A percentile compares a stretch with the other conserved stretches of the same genome.
phyloP scores from a whole-genome alignment of 2,113 vertebrate genomes.

The Nesoenas mayeri region DNA sequence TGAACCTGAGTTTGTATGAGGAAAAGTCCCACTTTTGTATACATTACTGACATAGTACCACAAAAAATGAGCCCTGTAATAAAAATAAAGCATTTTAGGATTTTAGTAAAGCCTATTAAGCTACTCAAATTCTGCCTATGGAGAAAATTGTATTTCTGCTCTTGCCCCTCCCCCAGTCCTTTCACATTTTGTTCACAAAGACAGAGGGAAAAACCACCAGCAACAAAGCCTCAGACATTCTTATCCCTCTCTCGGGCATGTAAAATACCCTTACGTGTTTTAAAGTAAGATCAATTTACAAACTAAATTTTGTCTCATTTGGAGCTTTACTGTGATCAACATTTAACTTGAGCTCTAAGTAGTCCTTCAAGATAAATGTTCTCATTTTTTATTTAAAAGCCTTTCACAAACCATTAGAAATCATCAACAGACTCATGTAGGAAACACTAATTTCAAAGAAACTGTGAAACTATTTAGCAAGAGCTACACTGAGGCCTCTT shows the following conservation, averaged over 20 bases:
- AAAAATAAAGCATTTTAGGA: background rate
- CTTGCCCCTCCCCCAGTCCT: background rate
- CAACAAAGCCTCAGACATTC: background rate
- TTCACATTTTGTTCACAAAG: background rate
- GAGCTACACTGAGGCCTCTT: background rate
- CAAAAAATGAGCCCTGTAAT: background rate
- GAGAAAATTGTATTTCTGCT: background rate
- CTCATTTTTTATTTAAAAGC: conserved; percentile 28
- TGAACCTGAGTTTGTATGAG: background rate
- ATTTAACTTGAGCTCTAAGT: background rate
- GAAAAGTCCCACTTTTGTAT: background rate
- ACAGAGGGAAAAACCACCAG: background rate
- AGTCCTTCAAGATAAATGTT: background rate
- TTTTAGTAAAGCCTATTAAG: background rate
- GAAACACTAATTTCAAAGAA: background rate
- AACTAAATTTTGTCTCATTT: background rate
- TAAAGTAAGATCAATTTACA: background rate
- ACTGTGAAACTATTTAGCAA: background rate
- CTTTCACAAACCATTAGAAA: background rate
- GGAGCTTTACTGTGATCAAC: background rate
- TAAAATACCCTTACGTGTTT: background rate
- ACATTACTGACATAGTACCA: background rate
- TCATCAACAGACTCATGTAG: background rate
- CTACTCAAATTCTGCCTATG: background rate
- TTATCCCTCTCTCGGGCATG: background rate